Evolutionary conservation across 2,888 invertebrate genomes (phyloP).

Genomic region (Diabrotica balteata): DNA sequence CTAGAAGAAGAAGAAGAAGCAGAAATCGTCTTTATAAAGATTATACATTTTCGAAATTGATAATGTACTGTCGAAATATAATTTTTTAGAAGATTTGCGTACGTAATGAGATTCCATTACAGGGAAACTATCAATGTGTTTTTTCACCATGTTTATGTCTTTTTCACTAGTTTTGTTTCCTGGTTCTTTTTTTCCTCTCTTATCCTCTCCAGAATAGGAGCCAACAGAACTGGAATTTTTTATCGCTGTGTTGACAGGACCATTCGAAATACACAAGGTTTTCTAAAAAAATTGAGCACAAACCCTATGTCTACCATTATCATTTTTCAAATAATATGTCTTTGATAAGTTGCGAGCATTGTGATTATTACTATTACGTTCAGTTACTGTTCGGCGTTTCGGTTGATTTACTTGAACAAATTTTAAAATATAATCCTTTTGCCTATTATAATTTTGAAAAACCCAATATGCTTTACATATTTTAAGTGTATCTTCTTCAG

Average conservation of each 20-base stretch:
- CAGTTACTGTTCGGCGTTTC: neutral
- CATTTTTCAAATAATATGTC: constrained; percentile 7
- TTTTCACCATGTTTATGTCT: neutral
- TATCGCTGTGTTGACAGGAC: neutral
- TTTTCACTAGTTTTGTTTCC: constrained; percentile 16
- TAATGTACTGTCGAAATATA: constrained; percentile 10
- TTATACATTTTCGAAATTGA: constrained; percentile 9
- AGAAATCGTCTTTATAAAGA: neutral
- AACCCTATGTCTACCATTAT: neutral
- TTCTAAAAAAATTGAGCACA: neutral
- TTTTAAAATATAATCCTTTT: constrained; percentile 1
- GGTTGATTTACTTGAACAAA: neutral
- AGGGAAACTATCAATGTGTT: constrained; percentile 19
- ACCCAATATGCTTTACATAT: neutral
- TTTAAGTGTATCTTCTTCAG: neutral
- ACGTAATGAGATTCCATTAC: constrained; percentile 8
- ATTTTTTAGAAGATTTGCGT: constrained; percentile 5
- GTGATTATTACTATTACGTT: neutral
- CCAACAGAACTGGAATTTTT: neutral
- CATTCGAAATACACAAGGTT: constrained; percentile 1
- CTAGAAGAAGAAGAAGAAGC: no score
- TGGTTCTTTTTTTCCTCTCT: constrained; percentile 7
- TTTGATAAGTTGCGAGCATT: neutral
- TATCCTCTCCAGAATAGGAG: constrained; percentile 11
- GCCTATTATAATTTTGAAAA: neutral